Base-by-base conservation (phyloP, 92 coral and sea anemone genomes). In the Parazoanthus atlanticus region DNA sequence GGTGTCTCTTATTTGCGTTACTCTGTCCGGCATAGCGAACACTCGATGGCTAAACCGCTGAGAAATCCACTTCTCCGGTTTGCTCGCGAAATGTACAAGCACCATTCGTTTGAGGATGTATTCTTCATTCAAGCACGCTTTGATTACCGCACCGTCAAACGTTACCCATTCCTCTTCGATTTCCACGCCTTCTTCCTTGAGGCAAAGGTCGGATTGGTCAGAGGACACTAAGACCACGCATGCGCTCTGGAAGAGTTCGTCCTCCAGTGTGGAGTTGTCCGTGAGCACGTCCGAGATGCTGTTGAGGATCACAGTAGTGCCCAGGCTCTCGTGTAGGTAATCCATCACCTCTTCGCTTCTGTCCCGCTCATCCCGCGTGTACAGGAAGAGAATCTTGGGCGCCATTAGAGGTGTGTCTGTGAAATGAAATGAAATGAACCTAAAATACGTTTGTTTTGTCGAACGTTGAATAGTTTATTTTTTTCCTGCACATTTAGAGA, bases 211-310 rank as follows among this genome's bases (percentile, higher is more conserved):
- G 21, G 87, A 46, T n/a, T 84, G 79, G 31, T 70, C 87, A 69
- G 87, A 84, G 64, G 78, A 84, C 56, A 84, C 87, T 10, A 84
- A 30, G 12, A 84, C 78, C 11, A 84, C 79, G 87, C 87, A 84
- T 84, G 78, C 87, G 67, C 87, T 84, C 74, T 84, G 87, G 40
- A 84, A 84, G 87, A 84, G 87, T 19, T 84, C 87, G 58, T 84
- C 87, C 78, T 84, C 87, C 29, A 84, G 65, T 30, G 87, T 84
- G 4, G 87, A 84, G 78, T 84, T 84, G 30, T 84, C 87, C 0
- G 87, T 43, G 30, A 84, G 87, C 29, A 72, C 87, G 66, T 84
- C 87, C 21, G 76, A 84, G 78, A 84, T 84, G 78, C 87, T 84
- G 61, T 84, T 84, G 47, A 84, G 87, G 49, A 70, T 84, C 28